Percentiles rank a stretch among this genome's conserved stretches.
phyloP scores from a whole-genome alignment of 2,888 invertebrate genomes.

The Pimpla rufipes region DNA sequence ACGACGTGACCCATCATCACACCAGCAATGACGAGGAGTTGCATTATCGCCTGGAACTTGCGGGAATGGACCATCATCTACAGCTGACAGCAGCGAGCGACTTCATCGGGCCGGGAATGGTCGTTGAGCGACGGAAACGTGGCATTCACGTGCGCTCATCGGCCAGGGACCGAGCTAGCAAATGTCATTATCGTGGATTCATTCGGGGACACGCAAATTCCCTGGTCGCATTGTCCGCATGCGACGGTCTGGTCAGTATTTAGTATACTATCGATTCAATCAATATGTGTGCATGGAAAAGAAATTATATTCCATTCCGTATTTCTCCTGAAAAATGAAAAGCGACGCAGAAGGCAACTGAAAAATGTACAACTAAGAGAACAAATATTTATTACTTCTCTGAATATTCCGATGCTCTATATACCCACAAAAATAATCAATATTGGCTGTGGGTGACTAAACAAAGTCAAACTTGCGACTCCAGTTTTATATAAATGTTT shows the following conservation, averaged over 20 bases:
- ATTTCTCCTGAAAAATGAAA: neutral
- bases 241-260: constrained; percentile 92
- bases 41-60: constrained; percentile 86
- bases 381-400: neutral
- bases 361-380: neutral
- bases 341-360: neutral
- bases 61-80: constrained; percentile 83
- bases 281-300: constrained; percentile 9
- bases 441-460: neutral
- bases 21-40: constrained; percentile 86
- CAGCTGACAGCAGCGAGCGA: constrained; percentile 82
- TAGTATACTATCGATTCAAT: constrained; percentile 4
- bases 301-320: neutral
- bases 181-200: constrained; percentile 93
- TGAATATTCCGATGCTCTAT: neutral
- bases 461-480: neutral
- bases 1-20: constrained; percentile 87
- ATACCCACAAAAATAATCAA: neutral
- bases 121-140: constrained; percentile 90
- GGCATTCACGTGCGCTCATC: constrained; percentile 78
- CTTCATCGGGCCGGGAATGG: constrained; percentile 86
- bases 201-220: constrained; percentile 90
- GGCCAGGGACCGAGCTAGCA: constrained; percentile 85
- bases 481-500: neutral
- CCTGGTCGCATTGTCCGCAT: constrained; percentile 92